Percentiles rank a stretch among this genome's conserved stretches.
Conservation (phyloP, 2,888 invertebrate genomes). For the Tromatobia lineatoria region DNA sequence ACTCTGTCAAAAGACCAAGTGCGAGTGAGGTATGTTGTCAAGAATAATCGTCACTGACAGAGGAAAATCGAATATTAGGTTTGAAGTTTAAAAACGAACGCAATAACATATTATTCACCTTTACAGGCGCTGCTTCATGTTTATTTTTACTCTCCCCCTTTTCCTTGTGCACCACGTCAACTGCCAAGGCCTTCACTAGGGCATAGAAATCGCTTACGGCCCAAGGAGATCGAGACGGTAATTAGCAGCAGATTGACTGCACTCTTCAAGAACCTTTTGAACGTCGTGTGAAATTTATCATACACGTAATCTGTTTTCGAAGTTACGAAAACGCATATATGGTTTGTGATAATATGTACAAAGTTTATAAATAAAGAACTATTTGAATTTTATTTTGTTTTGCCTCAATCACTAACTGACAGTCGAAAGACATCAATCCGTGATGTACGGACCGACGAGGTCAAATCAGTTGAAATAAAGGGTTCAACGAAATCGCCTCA, state of each 20-base stretch:
- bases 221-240: conserved; percentile 78
- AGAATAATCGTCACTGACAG: neutral
- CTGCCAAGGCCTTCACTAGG: conserved; percentile 89
- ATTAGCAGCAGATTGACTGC: conserved; percentile 71
- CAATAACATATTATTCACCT: conserved; percentile 75
- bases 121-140: conserved; percentile 90
- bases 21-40: conserved; percentile 88
- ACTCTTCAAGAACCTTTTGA: conserved; percentile 79
- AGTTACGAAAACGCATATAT: neutral
- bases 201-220: conserved; percentile 80
- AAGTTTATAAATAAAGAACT: neutral
- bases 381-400: neutral
- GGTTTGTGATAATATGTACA: neutral
- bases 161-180: conserved; percentile 88
- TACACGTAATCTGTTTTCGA: neutral
- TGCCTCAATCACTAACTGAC: neutral
- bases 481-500: too few relatives aligned
- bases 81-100: conserved; percentile 4
- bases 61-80: conserved; percentile 23
- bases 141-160: conserved; percentile 91
- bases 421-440: too few relatives aligned
- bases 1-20: conserved; percentile 91
- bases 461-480: too few relatives aligned
- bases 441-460: too few relatives aligned
- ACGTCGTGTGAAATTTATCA: conserved; percentile 54